These are phyloP conservation scores for Asbolus verrucosus DNA, from an alignment of 1,140 invertebrate species.

Conservation along the genomic window DNA sequence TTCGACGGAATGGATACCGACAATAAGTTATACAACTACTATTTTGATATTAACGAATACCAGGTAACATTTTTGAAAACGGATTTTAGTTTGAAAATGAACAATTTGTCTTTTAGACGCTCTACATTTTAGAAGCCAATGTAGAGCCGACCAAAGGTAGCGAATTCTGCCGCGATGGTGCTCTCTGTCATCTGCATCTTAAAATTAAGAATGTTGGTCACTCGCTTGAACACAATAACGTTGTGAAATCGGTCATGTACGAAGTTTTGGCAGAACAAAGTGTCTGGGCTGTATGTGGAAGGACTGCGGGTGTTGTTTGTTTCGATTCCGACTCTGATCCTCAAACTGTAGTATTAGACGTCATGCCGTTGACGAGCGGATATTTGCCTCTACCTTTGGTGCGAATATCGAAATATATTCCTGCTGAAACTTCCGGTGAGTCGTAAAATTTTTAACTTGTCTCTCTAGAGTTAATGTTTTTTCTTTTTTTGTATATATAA, in stretches of 20 bases:
- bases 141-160: constrained; percentile 84
- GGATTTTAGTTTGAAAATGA: background rate
- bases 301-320: constrained; percentile 87
- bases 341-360: constrained; percentile 84
- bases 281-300: constrained; percentile 92
- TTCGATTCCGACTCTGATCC: constrained; percentile 76
- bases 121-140: constrained; percentile 84
- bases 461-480: background rate
- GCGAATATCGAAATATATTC: constrained; percentile 91
- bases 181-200: constrained; percentile 87
- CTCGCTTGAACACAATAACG: constrained; percentile 35
- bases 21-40: constrained; percentile 68
- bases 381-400: constrained; percentile 90
- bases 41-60: constrained; percentile 74
- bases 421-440: constrained; percentile 70
- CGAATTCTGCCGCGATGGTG: constrained; percentile 90
- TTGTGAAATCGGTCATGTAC: constrained; percentile 83
- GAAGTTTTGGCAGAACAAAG: constrained; percentile 91
- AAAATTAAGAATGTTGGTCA: constrained; percentile 71
- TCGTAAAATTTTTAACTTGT: background rate
- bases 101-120: constrained; percentile 71
- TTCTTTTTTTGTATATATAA: too few relatives aligned
- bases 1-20: constrained; percentile 62
- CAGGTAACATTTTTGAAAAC: constrained; percentile 67
- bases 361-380: constrained; percentile 91